Conservation (phyloP, 1,140 invertebrate genomes). For the Melipona quadrifasciata region DNA sequence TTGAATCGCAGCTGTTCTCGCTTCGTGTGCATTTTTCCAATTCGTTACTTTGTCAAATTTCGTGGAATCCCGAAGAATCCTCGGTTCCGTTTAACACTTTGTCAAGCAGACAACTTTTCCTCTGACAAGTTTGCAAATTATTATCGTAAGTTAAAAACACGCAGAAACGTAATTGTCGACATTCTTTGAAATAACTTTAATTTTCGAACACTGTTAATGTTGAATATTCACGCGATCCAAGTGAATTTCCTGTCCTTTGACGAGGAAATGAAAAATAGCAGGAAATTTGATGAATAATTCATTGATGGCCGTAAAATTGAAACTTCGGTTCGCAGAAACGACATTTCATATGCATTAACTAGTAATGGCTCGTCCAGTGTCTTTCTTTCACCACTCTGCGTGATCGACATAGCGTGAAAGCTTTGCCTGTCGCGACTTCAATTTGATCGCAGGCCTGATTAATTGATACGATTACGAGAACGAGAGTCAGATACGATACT, state of each 20-base stretch:
- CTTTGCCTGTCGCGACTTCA: not conserved
- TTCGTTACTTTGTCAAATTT: too few species aligned
- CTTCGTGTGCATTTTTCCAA: too few species aligned
- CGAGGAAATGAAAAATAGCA: not conserved
- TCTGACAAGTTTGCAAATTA: too few species aligned
- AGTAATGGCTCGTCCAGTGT: not conserved
- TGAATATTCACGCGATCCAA: not conserved
- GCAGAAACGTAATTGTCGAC: too few species aligned
- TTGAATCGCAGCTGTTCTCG: too few species aligned
- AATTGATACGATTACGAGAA: not conserved
- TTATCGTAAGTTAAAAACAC: too few species aligned
- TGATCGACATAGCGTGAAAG: not conserved
- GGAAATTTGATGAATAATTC: not conserved
- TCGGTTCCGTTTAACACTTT: too few species aligned
- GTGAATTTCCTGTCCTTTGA: not conserved
- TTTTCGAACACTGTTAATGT: too few species aligned
- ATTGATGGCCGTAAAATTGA: not conserved
- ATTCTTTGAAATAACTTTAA: too few species aligned
- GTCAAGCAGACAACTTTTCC: too few species aligned
- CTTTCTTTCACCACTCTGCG: not conserved
- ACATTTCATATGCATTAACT: not conserved
- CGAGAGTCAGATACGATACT: too few species aligned
- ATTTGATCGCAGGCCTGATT: not conserved
- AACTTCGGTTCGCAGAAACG: not conserved
- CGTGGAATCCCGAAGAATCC: too few species aligned